phyloP scores from a whole-genome alignment of 2,888 invertebrate genomes.

The Masnerella sp. region DNA sequence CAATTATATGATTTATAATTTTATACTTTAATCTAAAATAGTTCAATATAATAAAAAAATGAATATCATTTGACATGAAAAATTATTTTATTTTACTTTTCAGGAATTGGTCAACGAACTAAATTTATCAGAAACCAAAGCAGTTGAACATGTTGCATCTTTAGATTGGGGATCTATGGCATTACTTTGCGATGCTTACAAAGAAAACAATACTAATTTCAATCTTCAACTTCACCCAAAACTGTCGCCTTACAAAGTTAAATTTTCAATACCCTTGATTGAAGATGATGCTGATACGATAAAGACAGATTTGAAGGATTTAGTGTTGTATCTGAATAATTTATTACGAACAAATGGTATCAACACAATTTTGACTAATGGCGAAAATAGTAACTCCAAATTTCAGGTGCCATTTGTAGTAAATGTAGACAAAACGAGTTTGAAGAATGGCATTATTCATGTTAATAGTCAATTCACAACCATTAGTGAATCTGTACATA shows the following conservation, averaged over 20 bases:
- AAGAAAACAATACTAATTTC: constrained; percentile 67
- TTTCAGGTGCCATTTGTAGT: constrained; percentile 84
- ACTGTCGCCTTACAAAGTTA: constrained; percentile 87
- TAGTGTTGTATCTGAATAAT: constrained; percentile 80
- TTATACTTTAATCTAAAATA: too few species aligned
- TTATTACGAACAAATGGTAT: constrained; percentile 77
- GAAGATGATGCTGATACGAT: constrained; percentile 72
- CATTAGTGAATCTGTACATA: constrained; percentile 71
- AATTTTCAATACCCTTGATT: constrained; percentile 79
- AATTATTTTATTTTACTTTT: constrained; percentile 13
- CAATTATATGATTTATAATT: too few species aligned
- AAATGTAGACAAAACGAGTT: constrained; percentile 83
- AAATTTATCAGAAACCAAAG: constrained; percentile 61
- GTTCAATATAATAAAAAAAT: too few species aligned
- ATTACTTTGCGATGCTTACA: constrained; percentile 71
- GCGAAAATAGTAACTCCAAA: constrained; percentile 68
- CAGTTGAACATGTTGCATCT: constrained; percentile 70
- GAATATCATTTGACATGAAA: too few species aligned
- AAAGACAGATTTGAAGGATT: constrained; percentile 78
- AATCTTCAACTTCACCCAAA: constrained; percentile 82
- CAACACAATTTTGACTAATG: constrained; percentile 68
- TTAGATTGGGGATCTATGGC: constrained; percentile 74
- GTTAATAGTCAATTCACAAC: constrained; percentile 79
- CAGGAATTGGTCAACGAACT: constrained; percentile 31
- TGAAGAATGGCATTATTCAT: constrained; percentile 85